phyloP scores from a whole-genome alignment of 2,797 vertebrate genomes.

The Hipposideros larvatus region DNA sequence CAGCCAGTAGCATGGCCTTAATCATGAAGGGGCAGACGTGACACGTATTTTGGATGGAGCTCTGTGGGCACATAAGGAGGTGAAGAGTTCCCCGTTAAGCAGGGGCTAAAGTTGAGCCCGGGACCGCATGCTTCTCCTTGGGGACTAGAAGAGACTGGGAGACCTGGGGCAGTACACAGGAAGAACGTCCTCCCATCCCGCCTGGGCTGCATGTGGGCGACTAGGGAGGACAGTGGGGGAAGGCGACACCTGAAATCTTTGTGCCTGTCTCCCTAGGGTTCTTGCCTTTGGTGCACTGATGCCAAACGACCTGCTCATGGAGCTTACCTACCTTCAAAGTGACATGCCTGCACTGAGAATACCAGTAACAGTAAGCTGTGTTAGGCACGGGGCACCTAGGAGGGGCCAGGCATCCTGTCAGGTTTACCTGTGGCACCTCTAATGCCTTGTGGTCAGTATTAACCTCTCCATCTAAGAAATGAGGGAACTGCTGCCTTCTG shows the following conservation, averaged over 20 bases:
- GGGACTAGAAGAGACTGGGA: not conserved
- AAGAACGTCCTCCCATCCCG: no score
- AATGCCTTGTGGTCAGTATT: no score
- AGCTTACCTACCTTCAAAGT: fast-evolving
- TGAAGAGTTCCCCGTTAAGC: not conserved
- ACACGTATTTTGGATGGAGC: not conserved
- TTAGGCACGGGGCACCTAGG: not conserved
- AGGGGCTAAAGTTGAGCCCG: not conserved
- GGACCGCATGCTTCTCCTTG: not conserved
- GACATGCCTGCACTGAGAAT: not conserved
- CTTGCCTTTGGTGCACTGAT: not conserved
- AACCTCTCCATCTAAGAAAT: not conserved
- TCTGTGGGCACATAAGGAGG: not conserved
- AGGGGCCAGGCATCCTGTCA: not conserved
- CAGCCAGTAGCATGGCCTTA: not conserved
- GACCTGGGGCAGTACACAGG: fast-evolving
- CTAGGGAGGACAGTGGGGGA: not conserved
- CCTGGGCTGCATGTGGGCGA: not conserved
- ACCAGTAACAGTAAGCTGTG: not conserved
- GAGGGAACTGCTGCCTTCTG: no score
- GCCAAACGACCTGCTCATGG: not conserved
- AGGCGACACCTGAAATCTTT: not conserved
- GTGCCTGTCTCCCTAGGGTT: not conserved
- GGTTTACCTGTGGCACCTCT: fast-evolving
- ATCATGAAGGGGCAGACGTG: not conserved